Base-by-base conservation (phyloP, 2,888 invertebrate genomes). In the Nymphalis c-album region DNA sequence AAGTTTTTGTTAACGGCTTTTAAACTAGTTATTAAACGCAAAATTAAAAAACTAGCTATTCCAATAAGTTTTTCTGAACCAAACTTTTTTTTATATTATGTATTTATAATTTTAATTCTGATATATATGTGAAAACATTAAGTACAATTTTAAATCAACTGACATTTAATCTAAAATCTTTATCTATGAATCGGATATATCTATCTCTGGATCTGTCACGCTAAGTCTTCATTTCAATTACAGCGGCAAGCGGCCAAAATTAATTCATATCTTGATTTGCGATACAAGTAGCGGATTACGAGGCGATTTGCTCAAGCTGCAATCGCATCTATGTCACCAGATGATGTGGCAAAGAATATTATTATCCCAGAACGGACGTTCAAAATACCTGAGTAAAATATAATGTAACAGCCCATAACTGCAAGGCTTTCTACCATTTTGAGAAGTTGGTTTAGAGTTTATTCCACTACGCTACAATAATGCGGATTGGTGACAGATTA, bases 261-360 rank as follows among this genome's bases (percentile, higher is more conserved):
- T 90, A 89, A 90, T 90, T 87, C 83, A 85, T 87, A 88, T 88
- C 86, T 79, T 84, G 85, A 88, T 88, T 83, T 77, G 79, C 82
- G 82, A 85, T 85, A 85, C 83, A 84, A 86, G 86, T 84, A 85
- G 84, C 77, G 85, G 88, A 91, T 91, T 91, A 90, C 81, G 74
- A 81, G 84, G 77, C 89, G 86, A 91, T 91, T 90, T 87, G 90
- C 87, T 84, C 79, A 77, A 81, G 77, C 77, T 80, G 81, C 85
- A 86, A 85, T 88, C 85, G 80, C 81, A 80, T 87, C 85, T 85
- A 85, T 78, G 78, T 77, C 84, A 79, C 74, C 80, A 75, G 75
- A 75, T 73, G 74, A 53, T 55, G 45, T 48, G 68, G 2, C 86
- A 87, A 75, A 88, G 86, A 89, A 26, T 74, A 63, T 72, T 48